These are phyloP conservation scores for Lerista edwardsae DNA, from an alignment of 2,797 vertebrate genomes.

Conservation along the genomic window DNA sequence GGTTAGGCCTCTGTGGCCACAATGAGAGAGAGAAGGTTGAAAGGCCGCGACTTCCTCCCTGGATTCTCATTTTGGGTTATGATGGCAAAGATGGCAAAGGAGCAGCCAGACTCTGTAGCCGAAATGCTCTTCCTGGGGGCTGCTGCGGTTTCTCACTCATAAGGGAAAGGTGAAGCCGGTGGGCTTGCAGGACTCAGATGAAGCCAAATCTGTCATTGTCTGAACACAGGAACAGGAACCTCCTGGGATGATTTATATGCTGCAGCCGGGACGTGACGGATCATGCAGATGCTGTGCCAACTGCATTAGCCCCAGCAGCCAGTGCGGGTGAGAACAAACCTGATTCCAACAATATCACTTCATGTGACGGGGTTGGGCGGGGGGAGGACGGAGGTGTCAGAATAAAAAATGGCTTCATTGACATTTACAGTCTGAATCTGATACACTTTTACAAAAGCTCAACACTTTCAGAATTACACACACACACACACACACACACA, in stretches of 20 bases:
- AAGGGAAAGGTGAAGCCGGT: background rate
- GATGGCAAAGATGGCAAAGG: background rate
- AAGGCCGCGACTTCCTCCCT: background rate
- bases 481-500: too few species aligned
- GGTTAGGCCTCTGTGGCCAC: background rate
- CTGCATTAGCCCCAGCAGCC: slow-evolving; percentile 15
- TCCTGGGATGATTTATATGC: slow-evolving; percentile 10
- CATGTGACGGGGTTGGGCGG: background rate
- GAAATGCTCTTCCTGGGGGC: background rate
- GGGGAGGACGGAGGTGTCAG: background rate
- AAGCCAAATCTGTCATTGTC: slow-evolving; percentile 5
- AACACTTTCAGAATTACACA: background rate
- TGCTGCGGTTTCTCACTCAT: background rate
- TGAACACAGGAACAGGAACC: background rate
- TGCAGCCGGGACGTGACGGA: slow-evolving; percentile 14
- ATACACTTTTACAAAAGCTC: slow-evolving; percentile 7
- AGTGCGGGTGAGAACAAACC: slow-evolving; percentile 22
- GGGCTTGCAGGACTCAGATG: background rate
- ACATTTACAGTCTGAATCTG: background rate
- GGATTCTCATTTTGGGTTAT: background rate
- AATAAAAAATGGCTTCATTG: slow-evolving; percentile 7
- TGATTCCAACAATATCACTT: background rate
- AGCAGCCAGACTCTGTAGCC: background rate
- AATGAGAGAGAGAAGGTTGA: background rate
- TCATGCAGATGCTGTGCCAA: background rate